Base-by-base conservation (phyloP, 2,888 invertebrate species). In the Phasia obesa region DNA sequence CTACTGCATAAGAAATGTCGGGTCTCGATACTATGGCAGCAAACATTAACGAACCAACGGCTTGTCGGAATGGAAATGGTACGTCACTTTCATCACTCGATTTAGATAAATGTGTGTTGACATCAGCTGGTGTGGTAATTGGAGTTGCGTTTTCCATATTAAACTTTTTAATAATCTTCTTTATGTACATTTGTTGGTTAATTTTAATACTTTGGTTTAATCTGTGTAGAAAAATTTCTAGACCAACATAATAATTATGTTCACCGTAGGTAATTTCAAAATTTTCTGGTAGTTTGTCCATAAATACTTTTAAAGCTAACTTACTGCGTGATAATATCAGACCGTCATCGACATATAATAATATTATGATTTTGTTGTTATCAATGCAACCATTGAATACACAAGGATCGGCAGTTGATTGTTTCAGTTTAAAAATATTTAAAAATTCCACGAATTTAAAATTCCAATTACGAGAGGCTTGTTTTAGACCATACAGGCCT, bases 321-420 rank as follows among this genome's bases (percentile, higher is more conserved):
- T 73, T 80, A 21, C 51, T 70, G 6, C 51, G 73, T 27, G 85
- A 75, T 1, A 83, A 78, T 11, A 87, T 82, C 5, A 87, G 49
- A 7, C 87, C 87, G 78, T 87, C 86, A 71, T 88, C 88, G 23
- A 88, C 86, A 80, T 87, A 88, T 15, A 88, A 84, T 6, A 85
- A 84, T 4, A 87, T 17, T 13, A 87, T 81, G 5, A 86, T 55
- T 15, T 51, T 57, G n/a, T 17, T 69, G 44, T 81, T 62, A 25
- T 59, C 67, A 51, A 71, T 67, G 44, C 81, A 42, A 15, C 75
- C 70, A 35, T 71, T 19, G 70, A 86, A 88, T 11, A 88, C 85
- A 73, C 88, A 87, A n/a, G 85, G 82, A 82, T 88, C 88, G n/a
- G 84, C 81, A 21, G 71, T 57, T 69, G 85, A 86, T 60, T 85